Evolutionary conservation across 2,797 vertebrate species (phyloP), one percentile per base, ranked within the genome.

Genomic region (Acrossocheilus fasciatus): DNA sequence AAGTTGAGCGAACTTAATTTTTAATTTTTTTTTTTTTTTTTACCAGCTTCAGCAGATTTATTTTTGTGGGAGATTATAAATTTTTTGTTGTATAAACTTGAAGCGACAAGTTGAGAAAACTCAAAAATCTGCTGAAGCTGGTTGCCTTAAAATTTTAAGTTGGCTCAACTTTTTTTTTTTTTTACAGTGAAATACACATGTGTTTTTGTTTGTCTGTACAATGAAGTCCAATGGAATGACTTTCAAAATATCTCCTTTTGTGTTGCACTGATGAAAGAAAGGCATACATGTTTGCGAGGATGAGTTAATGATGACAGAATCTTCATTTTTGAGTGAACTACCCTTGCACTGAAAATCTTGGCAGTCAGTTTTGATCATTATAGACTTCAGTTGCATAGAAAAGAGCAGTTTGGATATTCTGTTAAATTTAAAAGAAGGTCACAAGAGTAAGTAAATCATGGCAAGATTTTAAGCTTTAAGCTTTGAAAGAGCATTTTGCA

Each of bases 401-500:
- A 66, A 66, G 6, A 34, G 26, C 62, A 66, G 26, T 15, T 66
- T 30, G 6, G 6, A 34, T 34, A 34, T 66, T 30, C 26, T 30
- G 59, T 64, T 64, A 30, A 15, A 30, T 64, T 66, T 34, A 66
- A 66, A 30, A 34, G 30, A 30, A 34, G 30, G 64, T 1, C 26
- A 34, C 14, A 34, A 66, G 26, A 6, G 62, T 64, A 12, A 64
- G 64, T 66, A 66, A 66, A 62, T 52, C 54, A 18, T 17, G 20
- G 10, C 12, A 70, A 43, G 14, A n/a, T 41, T 74, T 89, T 36
- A 70, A 82, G 36, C 9, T 54, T 52, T 6, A 43, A 73, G 36
- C 9, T 11, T 41, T 70, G 20, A 68, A 82, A 57, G 11, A 15
- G 18, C 23, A 64, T 76, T 50, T 66, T 50, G 6, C 6, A 84